Evolutionary conservation across 2,888 invertebrate species (phyloP).

Genomic region (Drosophila subsilvestris): DNA sequence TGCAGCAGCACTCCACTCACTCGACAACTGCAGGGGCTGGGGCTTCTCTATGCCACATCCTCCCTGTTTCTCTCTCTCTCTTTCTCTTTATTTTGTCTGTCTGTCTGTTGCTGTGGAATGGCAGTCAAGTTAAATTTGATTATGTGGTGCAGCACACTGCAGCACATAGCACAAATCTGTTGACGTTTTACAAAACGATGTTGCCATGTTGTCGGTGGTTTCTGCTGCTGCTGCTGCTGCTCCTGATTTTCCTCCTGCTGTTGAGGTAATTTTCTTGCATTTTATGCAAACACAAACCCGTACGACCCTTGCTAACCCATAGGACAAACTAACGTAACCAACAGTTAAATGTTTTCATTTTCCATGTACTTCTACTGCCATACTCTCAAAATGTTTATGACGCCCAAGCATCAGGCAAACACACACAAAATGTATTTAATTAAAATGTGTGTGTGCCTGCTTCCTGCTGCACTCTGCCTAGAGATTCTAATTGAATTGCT

Average conservation of each 20-base stretch:
- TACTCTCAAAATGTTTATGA: conserved; percentile 65
- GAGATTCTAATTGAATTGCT: conserved; percentile 68
- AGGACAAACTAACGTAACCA: conserved; percentile 50
- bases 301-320: conserved; percentile 16
- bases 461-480: conserved; percentile 39
- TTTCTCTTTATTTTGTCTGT: neutral
- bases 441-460: conserved; percentile 54
- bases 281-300: conserved; percentile 59
- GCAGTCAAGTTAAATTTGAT: conserved; percentile 71
- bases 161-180: conserved; percentile 52
- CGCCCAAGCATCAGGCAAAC: conserved; percentile 57
- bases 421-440: conserved; percentile 73
- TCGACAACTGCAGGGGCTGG: conserved; percentile 13
- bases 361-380: conserved; percentile 35
- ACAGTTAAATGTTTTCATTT: conserved; percentile 75
- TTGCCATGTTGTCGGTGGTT: conserved; percentile 30
- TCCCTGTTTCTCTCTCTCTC: conserved; percentile 6
- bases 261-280: conserved; percentile 67
- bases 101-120: neutral
- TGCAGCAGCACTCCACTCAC: conserved; percentile 24
- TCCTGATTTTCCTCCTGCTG: conserved; percentile 25
- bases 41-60: conserved; percentile 8
- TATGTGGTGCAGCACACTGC: conserved; percentile 53
- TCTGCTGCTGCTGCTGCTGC: neutral
- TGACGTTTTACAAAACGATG: conserved; percentile 56